Conservation (phyloP, 2,888 invertebrate genomes). For the Apotomis turbidana region DNA sequence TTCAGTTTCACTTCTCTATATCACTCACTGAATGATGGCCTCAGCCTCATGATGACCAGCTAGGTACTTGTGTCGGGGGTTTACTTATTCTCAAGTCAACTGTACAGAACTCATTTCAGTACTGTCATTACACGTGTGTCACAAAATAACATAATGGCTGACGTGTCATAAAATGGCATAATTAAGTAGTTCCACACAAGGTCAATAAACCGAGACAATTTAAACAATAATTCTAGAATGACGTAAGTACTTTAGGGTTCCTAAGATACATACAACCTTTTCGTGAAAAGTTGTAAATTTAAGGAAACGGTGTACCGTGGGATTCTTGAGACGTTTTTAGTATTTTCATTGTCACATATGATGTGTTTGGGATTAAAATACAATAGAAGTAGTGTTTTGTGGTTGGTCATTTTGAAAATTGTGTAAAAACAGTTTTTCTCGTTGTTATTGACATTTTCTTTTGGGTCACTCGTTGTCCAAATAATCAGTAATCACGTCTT, state of each 20-base stretch:
- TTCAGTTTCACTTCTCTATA: too few relatives aligned
- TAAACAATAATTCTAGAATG: background rate
- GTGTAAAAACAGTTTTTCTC: conserved; percentile 1
- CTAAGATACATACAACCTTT: background rate
- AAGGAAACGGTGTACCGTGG: conserved; percentile 13
- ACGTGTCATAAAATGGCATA: conserved; percentile 13
- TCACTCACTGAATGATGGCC: background rate
- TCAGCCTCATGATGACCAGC: too few relatives aligned
- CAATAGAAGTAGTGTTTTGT: background rate
- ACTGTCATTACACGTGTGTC: conserved; percentile 22
- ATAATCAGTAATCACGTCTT: too few relatives aligned
- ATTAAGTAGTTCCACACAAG: conserved; percentile 32
- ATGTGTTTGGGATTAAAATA: background rate
- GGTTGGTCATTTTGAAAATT: conserved; percentile 3
- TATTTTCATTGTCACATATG: conserved; percentile 1
- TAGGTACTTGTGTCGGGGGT: too few relatives aligned
- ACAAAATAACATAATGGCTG: conserved; percentile 13
- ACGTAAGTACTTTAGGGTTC: background rate
- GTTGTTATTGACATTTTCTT: background rate
- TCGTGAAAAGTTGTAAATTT: background rate
- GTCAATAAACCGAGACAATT: conserved; percentile 25
- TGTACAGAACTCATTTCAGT: background rate
- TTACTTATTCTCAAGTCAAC: background rate
- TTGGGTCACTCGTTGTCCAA: background rate
- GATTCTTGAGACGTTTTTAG: background rate